Evolutionary conservation across 2,888 invertebrate genomes (phyloP), one percentile per base, ranked within the genome.

Genomic region (Athalia cordata): DNA sequence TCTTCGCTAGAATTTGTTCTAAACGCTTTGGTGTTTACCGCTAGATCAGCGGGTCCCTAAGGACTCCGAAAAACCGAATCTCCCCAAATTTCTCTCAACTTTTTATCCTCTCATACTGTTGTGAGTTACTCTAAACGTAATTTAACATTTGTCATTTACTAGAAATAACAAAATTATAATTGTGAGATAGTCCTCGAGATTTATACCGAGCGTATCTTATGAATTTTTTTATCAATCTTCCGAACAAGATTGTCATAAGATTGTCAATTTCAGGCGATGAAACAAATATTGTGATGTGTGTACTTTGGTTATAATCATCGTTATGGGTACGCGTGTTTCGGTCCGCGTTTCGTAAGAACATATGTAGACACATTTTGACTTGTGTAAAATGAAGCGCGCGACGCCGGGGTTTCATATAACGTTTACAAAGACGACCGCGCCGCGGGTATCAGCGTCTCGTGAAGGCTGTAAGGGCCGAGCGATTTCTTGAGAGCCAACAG

Each of bases 21-120:
- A 9, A 75, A 62, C 50, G 75, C 75, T 75, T 75, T 75, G 75
- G 62, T 62, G 15, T 75, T 75, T 29, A 75, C 75, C 75, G 75
- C 75, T 52, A 61, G 57, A 59, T 72, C 50, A 72, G 45, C 45
- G 47, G 55, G 52, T 68, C 72, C 59, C 11, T 9, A 55, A 8
- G 49, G 15, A 68, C 47, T 68, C 29, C 1, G 29, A 29, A 29
- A 29, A 29, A 29, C 29, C 29, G 29, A 29, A 29, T 29, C 29
- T 29, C 2, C 29, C 29, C 29, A 29, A 29, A 29, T 61, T 61
- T 7, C 9, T 55, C 15, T 9, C 3, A 9, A 55, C 52, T 68
- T 52, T 50, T 68, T 29, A 52, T 47, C 29, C 15, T 68, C 52
- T n/a, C 4, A 2, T 29, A 29, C 2, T 29, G 29, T 29, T 2